Percentiles rank a stretch among this genome's conserved stretches.
Evolutionary conservation across 2,113 vertebrate genomes (phyloP).

Genomic region (Serilophus lunatus): DNA sequence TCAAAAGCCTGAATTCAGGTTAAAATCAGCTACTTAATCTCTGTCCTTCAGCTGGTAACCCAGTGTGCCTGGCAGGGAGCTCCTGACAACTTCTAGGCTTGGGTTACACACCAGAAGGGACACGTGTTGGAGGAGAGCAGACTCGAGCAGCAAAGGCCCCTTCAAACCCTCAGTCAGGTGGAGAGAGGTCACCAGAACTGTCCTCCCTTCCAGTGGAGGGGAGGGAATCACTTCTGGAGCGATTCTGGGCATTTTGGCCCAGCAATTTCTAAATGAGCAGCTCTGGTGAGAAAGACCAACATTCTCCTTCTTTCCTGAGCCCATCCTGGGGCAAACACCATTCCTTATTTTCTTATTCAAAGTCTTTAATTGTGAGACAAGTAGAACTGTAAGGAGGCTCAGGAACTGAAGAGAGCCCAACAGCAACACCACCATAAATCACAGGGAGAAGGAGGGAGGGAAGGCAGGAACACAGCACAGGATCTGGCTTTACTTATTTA

Average conservation of each 20-base stretch:
- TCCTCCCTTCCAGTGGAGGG: background rate
- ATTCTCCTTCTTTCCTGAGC: background rate
- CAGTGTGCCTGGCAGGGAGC: background rate
- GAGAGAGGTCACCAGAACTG: background rate
- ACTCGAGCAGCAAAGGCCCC: background rate
- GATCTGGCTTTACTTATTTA: background rate
- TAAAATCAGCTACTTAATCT: background rate
- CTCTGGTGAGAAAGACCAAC: fast-evolving
- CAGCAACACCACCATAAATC: fast-evolving
- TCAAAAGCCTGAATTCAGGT: background rate
- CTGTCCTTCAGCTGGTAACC: background rate
- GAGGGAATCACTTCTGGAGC: background rate
- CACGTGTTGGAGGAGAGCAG: background rate
- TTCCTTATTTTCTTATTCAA: background rate
- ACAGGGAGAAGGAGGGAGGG: background rate
- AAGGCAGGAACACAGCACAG: background rate
- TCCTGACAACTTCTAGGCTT: background rate
- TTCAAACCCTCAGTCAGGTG: background rate
- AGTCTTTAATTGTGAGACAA: background rate
- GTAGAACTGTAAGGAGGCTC: background rate
- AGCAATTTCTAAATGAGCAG: background rate
- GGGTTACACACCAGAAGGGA: background rate
- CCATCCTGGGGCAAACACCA: background rate
- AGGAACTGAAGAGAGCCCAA: background rate
- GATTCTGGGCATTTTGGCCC: background rate